These are phyloP conservation scores for Enoplosus armatus DNA, from an alignment of 2,797 vertebrate species.

Conservation along the genomic window DNA sequence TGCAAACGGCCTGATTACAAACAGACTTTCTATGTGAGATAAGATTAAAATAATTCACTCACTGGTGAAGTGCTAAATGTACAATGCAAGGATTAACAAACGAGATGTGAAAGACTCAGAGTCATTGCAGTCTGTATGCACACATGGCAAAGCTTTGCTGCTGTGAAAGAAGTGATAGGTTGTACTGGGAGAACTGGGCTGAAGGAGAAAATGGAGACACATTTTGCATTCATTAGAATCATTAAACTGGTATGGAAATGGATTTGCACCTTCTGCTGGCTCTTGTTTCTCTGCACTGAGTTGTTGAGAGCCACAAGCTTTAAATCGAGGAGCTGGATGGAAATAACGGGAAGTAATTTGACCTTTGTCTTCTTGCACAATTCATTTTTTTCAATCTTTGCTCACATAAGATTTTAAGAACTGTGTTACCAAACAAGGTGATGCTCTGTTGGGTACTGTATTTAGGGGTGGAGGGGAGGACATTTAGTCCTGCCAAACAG, in stretches of 20 bases:
- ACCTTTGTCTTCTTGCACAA: constrained; percentile 18
- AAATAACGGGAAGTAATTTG: constrained; percentile 20
- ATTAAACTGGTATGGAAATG: background rate
- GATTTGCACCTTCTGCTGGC: background rate
- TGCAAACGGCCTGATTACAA: background rate
- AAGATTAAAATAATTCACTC: background rate
- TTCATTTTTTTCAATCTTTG: constrained; percentile 1
- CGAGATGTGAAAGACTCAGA: background rate
- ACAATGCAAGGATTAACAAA: background rate
- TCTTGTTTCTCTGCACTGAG: background rate
- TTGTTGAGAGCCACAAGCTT: background rate
- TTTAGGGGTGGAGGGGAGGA: background rate
- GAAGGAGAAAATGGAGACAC: background rate
- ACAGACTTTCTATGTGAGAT: background rate
- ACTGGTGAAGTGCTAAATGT: background rate
- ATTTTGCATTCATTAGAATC: background rate
- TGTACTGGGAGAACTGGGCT: background rate
- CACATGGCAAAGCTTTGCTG: background rate
- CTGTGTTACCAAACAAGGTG: constrained; percentile 42
- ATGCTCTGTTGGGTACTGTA: constrained; percentile 21
- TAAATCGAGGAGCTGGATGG: background rate
- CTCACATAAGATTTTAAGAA: constrained; percentile 16
- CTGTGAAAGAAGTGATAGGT: background rate
- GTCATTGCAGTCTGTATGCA: background rate
- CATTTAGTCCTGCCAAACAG: background rate